Conservation (phyloP, 2,888 invertebrate genomes). For the Cryptocephalus primarius region DNA sequence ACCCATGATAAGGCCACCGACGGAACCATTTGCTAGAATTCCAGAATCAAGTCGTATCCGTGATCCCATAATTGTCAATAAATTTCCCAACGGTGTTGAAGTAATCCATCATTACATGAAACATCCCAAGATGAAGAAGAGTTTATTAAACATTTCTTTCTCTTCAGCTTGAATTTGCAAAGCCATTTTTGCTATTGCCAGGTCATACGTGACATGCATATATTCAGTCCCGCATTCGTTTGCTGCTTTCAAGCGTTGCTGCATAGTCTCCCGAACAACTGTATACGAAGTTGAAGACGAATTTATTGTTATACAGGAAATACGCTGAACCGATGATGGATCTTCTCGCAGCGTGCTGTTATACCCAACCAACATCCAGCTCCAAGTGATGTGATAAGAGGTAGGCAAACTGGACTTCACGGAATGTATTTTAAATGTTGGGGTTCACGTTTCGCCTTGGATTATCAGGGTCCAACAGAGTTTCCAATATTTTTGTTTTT, state of each 20-base stretch:
- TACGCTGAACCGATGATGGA: slow-evolving; percentile 16
- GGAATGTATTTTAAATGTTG: too few relatives aligned
- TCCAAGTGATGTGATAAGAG: slow-evolving; percentile 8
- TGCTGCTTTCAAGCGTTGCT: slow-evolving; percentile 16
- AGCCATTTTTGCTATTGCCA: slow-evolving; percentile 16
- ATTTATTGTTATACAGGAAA: slow-evolving; percentile 23
- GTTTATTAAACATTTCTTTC: slow-evolving; percentile 19
- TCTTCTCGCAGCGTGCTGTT: slow-evolving; percentile 19
- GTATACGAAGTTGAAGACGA: slow-evolving; percentile 22
- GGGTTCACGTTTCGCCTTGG: background rate
- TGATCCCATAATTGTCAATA: slow-evolving; percentile 11
- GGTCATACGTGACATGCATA: slow-evolving; percentile 20
- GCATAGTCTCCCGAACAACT: slow-evolving; percentile 19
- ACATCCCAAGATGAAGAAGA: slow-evolving; percentile 25
- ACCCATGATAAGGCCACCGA: slow-evolving; percentile 8
- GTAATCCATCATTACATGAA: slow-evolving; percentile 12
- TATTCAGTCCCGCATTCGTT: slow-evolving; percentile 15
- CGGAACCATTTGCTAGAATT: slow-evolving; percentile 11
- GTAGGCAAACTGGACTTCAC: too few relatives aligned
- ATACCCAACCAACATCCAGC: slow-evolving; percentile 19
- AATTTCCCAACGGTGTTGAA: slow-evolving; percentile 13
- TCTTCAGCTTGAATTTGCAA: slow-evolving; percentile 20
- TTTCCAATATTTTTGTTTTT: slow-evolving; percentile 5
- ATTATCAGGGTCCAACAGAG: background rate
- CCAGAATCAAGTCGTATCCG: slow-evolving; percentile 8